These are phyloP conservation scores for Chaitophorus viminalis DNA, from an alignment of 2,888 invertebrate species.

Conservation along the genomic window DNA sequence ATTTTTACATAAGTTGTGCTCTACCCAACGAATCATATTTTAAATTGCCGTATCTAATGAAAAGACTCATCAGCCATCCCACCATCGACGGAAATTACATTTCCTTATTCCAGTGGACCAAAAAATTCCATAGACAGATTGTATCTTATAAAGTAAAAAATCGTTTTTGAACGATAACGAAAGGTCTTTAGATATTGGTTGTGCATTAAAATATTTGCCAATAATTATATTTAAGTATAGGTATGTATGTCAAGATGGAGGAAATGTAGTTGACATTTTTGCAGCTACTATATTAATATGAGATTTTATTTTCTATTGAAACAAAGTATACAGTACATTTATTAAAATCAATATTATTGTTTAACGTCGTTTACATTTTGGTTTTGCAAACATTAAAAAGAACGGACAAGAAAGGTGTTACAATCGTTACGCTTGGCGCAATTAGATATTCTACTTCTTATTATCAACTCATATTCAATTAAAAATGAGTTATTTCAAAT, in stretches of 20 bases:
- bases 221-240: background rate
- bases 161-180: slow-evolving; percentile 3
- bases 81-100: slow-evolving; percentile 24
- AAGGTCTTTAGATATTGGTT: background rate
- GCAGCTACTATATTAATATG: background rate
- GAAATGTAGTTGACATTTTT: background rate
- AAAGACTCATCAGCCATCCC: background rate
- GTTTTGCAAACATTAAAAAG: background rate
- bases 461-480: no score
- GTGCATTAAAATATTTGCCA: background rate
- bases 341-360: background rate
- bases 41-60: background rate
- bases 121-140: background rate
- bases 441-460: no score
- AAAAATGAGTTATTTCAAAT: no score
- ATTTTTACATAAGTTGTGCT: background rate
- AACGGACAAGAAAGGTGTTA: no score
- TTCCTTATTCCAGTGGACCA: slow-evolving; percentile 9
- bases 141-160: slow-evolving; percentile 1
- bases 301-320: background rate
- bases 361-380: background rate
- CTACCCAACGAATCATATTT: background rate
- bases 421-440: no score
- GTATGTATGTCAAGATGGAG: background rate
- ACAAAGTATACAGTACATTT: background rate